These are phyloP conservation scores for Clarias pachynema DNA, from an alignment of 2,797 vertebrate species.

Conservation along the genomic window DNA sequence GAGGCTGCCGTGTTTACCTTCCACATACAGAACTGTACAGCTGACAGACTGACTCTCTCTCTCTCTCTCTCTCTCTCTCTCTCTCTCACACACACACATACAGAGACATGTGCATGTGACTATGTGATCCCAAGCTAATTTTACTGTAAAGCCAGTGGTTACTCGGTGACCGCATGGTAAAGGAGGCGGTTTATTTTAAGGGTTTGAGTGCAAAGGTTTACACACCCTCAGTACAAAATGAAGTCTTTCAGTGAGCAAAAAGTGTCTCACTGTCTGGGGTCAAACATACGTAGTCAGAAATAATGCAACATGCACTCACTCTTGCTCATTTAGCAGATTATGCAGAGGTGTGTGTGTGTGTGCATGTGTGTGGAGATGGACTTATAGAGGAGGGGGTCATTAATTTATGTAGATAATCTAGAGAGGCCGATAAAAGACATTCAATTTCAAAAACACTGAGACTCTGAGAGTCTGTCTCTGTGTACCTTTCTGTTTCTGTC, in stretches of 20 bases:
- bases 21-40: not conserved
- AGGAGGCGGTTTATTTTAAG: not conserved
- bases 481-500: not conserved
- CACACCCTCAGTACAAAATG: not conserved
- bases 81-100: constrained; percentile 22
- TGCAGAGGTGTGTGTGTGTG: not conserved
- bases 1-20: constrained; percentile 27
- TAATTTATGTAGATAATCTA: not conserved
- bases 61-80: not conserved
- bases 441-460: not conserved
- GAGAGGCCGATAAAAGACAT: constrained; percentile 8
- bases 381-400: not conserved
- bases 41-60: not conserved
- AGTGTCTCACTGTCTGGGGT: not conserved
- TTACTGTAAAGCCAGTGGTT: not conserved
- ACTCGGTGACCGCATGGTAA: not conserved
- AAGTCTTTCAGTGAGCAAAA: not conserved
- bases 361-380: not conserved
- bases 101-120: not conserved
- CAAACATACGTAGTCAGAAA: not conserved
- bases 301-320: not conserved
- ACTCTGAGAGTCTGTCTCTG: not conserved
- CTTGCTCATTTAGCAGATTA: not conserved
- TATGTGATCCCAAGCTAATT: constrained; percentile 1
- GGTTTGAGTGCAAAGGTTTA: not conserved